These are phyloP conservation scores for Blastobasis adustella DNA, from an alignment of 2,888 invertebrate species.

Conservation along the genomic window DNA sequence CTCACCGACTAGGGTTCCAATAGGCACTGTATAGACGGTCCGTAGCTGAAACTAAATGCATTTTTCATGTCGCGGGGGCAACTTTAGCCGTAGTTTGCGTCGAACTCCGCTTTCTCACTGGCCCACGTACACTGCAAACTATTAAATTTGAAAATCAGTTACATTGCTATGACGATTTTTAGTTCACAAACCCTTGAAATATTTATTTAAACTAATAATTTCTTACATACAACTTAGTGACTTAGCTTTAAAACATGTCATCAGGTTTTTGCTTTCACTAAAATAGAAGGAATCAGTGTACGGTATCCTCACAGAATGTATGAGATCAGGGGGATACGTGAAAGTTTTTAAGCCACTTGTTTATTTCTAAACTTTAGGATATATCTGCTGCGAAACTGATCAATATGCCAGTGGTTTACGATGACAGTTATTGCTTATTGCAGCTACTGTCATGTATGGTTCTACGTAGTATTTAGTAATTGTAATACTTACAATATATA, in stretches of 20 bases:
- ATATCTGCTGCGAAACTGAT: slow-evolving; percentile 17
- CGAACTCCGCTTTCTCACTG: slow-evolving; percentile 19
- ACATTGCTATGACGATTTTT: too few species aligned
- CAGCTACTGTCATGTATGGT: too few species aligned
- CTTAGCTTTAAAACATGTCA: too few species aligned
- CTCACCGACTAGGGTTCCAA: too few species aligned
- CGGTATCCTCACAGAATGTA: slow-evolving; percentile 20
- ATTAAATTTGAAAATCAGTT: neutral
- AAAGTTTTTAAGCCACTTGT: slow-evolving; percentile 24
- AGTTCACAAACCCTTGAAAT: too few species aligned
- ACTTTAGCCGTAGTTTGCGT: slow-evolving; percentile 43
- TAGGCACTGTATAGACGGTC: slow-evolving; percentile 9
- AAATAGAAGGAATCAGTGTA: slow-evolving; percentile 15
- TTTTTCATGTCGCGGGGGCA: slow-evolving; percentile 64
- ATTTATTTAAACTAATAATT: too few species aligned
- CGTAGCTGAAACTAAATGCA: slow-evolving; percentile 56
- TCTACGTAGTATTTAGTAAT: too few species aligned
- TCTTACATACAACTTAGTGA: too few species aligned
- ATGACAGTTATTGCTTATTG: slow-evolving; percentile 13
- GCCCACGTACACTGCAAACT: slow-evolving; percentile 25
- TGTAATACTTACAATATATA: too few species aligned
- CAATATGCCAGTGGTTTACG: slow-evolving; percentile 13
- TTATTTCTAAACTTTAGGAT: slow-evolving; percentile 19
- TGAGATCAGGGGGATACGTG: slow-evolving; percentile 15
- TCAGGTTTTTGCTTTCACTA: too few species aligned